Percentiles rank a stretch among this genome's conserved stretches.
Evolutionary conservation across 2,888 invertebrate species (phyloP).

Genomic region (Philonicus albiceps): DNA sequence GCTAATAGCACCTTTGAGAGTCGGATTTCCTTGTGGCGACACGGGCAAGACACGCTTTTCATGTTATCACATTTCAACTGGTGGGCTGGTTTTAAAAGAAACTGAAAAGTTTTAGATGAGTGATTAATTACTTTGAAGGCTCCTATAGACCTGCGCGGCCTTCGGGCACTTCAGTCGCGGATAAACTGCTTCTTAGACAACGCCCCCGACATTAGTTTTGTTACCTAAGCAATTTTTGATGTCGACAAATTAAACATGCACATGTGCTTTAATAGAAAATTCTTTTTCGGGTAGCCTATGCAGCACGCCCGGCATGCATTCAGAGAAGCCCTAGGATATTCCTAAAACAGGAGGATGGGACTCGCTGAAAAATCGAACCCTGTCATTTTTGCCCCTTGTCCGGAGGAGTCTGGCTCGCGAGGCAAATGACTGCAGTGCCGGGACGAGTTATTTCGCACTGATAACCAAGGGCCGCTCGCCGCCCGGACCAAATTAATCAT

Average conservation of each 20-base stretch:
- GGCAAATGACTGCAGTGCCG: constrained; percentile 2
- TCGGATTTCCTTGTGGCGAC: background rate
- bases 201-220: background rate
- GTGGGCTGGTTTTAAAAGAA: background rate
- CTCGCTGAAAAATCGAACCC: background rate
- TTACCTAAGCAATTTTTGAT: background rate
- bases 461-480: background rate
- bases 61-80: constrained; percentile 18
- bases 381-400: constrained; percentile 1
- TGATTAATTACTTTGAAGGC: background rate
- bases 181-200: background rate
- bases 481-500: constrained; percentile 27
- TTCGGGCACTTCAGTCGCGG: background rate
- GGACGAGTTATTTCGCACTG: constrained; percentile 22
- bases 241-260: background rate
- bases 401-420: background rate
- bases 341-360: background rate
- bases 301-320: background rate
- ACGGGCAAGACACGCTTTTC: background rate
- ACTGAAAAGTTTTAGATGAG: background rate
- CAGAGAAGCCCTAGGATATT: background rate
- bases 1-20: background rate
- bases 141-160: background rate
- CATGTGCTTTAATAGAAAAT: background rate
- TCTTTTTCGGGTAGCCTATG: background rate